Evolutionary conservation across 2,888 invertebrate genomes (phyloP), one percentile per base, ranked within the genome.

Genomic region (Coenonympha glycerion): DNA sequence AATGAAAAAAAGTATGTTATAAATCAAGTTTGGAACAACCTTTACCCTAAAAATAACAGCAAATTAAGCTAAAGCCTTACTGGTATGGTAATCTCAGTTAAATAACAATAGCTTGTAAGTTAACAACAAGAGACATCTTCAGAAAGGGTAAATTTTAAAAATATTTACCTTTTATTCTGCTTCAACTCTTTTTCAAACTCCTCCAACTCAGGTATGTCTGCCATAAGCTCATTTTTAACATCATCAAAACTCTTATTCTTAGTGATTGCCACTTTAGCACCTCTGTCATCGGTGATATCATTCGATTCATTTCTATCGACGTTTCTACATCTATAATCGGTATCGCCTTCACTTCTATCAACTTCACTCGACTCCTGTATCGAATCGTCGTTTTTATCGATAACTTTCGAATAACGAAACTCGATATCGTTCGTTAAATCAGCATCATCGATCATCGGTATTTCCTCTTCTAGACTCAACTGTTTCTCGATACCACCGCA

Each of bases 131-230:
- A n/a, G n/a, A n/a, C n/a, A n/a, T n/a, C n/a, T n/a, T n/a, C n/a
- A n/a, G n/a, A n/a, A n/a, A n/a, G n/a, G n/a, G n/a, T n/a, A n/a
- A n/a, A n/a, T n/a, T n/a, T n/a, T n/a, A n/a, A n/a, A n/a, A n/a
- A n/a, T n/a, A n/a, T n/a, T n/a, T n/a, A n/a, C n/a, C n/a, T n/a
- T 51, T 89, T 90, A 67, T 69, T 88, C 64, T 74, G 81, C 76
- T 76, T 87, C 56, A 77, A 76, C 69, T 82, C 89, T 71, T 69
- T 89, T 67, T 76, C 90, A 64, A 88, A 87, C 39, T 86, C 87
- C 58, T 88, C 88, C 51, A 87, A 59, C 49, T 88, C 88, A 3
- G 88, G 87, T 59, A 88, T 88, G 52, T 87, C 88, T 0, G 87
- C 88, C 79, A 88, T 88, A 28, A 88, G 52, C 60, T 88, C 87